These are phyloP conservation scores for Chelmon rostratus DNA, from an alignment of 2,797 vertebrate genomes.

Conservation along the genomic window DNA sequence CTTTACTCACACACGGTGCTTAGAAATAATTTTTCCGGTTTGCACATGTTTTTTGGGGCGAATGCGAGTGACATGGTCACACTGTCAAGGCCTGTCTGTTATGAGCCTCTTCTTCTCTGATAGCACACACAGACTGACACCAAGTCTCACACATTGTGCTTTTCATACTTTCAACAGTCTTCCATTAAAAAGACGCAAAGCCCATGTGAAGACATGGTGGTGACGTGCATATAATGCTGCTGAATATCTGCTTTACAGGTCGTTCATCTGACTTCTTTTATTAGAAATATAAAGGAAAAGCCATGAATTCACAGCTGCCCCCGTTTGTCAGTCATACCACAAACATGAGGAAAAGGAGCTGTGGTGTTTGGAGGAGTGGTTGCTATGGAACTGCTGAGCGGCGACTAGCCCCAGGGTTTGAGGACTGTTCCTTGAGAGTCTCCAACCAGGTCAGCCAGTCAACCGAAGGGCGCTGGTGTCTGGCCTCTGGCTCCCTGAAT, in stretches of 20 bases:
- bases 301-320: constrained; percentile 17
- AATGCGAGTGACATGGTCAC: too few relatives aligned
- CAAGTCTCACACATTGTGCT: background rate
- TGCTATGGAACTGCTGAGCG: constrained; percentile 37
- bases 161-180: background rate
- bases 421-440: constrained; percentile 37
- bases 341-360: constrained; percentile 14
- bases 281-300: constrained; percentile 26
- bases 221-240: background rate
- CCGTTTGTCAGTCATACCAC: constrained; percentile 37
- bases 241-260: constrained; percentile 11
- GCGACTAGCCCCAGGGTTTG: constrained; percentile 36
- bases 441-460: constrained; percentile 43
- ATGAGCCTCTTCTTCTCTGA: constrained; percentile 17
- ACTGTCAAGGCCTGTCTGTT: background rate
- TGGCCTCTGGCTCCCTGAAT: constrained; percentile 52
- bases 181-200: background rate
- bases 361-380: constrained; percentile 31
- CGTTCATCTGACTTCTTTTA: background rate
- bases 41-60: too few relatives aligned
- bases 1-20: too few relatives aligned
- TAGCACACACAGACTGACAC: background rate
- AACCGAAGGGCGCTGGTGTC: constrained; percentile 34
- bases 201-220: background rate
- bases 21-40: too few relatives aligned